Conservation (phyloP, 2,113 vertebrate species). For the Marmota flaviventris region DNA sequence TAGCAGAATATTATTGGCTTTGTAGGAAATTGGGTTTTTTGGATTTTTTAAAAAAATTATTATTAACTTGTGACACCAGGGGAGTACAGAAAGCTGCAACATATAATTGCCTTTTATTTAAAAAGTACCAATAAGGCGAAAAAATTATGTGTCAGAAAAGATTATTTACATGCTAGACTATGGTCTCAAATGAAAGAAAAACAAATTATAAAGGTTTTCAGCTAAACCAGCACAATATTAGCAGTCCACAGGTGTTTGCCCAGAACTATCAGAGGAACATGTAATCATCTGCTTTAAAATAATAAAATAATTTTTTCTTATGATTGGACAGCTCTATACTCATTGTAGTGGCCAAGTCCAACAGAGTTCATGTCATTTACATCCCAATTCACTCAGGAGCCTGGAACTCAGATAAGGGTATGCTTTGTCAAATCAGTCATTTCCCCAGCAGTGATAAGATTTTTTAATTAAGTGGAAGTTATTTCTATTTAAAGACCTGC, state of each 20-base stretch:
- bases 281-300: background rate
- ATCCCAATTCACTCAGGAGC: accelerated
- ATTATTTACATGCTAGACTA: background rate
- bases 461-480: background rate
- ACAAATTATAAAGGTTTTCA: background rate
- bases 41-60: background rate
- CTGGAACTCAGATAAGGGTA: background rate
- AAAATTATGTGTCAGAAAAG: constrained; percentile 45
- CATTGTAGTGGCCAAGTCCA: background rate
- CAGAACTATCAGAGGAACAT: background rate
- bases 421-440: background rate
- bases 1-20: constrained; percentile 27
- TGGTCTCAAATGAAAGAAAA: constrained; percentile 8
- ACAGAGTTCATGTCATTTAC: background rate
- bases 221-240: background rate
- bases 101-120: constrained; percentile 53
- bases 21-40: constrained; percentile 44
- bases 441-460: background rate
- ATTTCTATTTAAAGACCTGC: constrained; percentile 31
- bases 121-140: background rate
- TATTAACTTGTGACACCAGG: constrained; percentile 12
- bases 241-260: background rate
- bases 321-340: background rate
- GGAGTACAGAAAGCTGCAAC: background rate
- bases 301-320: background rate